phyloP scores from a whole-genome alignment of 2,888 invertebrate genomes.

The Rhopalosiphum nymphaeae region DNA sequence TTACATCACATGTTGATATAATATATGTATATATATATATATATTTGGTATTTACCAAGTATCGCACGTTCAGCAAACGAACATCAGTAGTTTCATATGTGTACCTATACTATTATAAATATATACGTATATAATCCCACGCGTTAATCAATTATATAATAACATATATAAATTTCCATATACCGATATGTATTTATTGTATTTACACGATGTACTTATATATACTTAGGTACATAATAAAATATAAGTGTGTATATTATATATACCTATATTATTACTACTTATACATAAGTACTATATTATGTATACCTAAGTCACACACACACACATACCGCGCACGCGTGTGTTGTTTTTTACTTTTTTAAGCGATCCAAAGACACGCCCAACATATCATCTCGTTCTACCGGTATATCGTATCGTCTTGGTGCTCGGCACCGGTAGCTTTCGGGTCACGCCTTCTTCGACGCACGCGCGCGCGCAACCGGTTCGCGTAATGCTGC shows the following conservation, averaged over 20 bases:
- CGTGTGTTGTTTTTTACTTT: slow-evolving; percentile 19
- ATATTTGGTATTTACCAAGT: neutral
- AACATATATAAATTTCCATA: neutral
- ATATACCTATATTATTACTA: neutral
- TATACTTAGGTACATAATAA: neutral
- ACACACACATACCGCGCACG: neutral
- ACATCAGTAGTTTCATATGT: neutral
- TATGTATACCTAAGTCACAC: neutral
- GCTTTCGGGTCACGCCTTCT: slow-evolving; percentile 61
- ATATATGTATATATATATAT: neutral
- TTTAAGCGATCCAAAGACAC: slow-evolving; percentile 26
- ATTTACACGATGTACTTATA: too few relatives aligned
- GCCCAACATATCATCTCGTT: slow-evolving; percentile 37
- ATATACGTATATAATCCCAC: neutral
- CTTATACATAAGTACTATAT: neutral
- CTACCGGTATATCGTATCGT: neutral
- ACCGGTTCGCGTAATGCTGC: slow-evolving; percentile 45
- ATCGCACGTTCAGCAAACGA: neutral
- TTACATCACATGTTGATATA: neutral
- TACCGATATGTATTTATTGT: neutral
- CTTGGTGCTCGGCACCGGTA: slow-evolving; percentile 33
- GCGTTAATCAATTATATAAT: neutral
- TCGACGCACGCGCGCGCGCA: slow-evolving; percentile 39
- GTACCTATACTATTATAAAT: neutral
- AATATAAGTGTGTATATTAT: neutral